These are phyloP conservation scores for Geotrupes spiniger DNA, from an alignment of 2,888 invertebrate genomes.

Conservation along the genomic window DNA sequence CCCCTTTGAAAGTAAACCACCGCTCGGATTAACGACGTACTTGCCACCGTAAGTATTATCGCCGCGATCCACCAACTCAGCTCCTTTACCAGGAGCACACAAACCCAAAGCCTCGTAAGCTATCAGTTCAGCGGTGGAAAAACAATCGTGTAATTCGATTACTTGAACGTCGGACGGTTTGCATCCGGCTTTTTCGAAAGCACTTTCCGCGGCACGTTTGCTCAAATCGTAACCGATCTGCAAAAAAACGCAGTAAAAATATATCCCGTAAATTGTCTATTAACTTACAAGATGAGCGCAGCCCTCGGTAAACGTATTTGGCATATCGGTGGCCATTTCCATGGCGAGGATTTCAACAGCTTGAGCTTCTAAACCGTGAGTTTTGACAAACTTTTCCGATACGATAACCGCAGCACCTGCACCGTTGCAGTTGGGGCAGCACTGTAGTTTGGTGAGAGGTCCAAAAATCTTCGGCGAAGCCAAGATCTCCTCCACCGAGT, in stretches of 20 bases:
- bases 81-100: conserved; percentile 88
- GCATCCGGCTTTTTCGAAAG: conserved; percentile 72
- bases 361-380: conserved; percentile 74
- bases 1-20: conserved; percentile 97
- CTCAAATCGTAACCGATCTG: conserved; percentile 94
- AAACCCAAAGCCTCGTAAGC: conserved; percentile 96
- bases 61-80: conserved; percentile 86
- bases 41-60: conserved; percentile 98
- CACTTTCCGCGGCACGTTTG: conserved; percentile 70
- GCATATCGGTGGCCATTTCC: conserved; percentile 94
- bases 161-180: conserved; percentile 85
- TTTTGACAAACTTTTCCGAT: conserved; percentile 85
- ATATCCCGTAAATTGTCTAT: no score
- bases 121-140: conserved; percentile 94
- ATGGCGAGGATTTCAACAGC: conserved; percentile 97
- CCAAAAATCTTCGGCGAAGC: conserved; percentile 86
- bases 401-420: conserved; percentile 90
- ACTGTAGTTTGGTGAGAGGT: conserved; percentile 92
- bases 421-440: conserved; percentile 98
- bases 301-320: conserved; percentile 77
- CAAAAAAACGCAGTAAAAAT: conserved; percentile 65
- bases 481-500: conserved; percentile 85
- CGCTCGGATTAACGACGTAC: conserved; percentile 97
- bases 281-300: no score
- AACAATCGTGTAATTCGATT: conserved; percentile 96